Evolutionary conservation across 2,797 vertebrate genomes (phyloP).

Genomic region (Crocidura indochinensis): DNA sequence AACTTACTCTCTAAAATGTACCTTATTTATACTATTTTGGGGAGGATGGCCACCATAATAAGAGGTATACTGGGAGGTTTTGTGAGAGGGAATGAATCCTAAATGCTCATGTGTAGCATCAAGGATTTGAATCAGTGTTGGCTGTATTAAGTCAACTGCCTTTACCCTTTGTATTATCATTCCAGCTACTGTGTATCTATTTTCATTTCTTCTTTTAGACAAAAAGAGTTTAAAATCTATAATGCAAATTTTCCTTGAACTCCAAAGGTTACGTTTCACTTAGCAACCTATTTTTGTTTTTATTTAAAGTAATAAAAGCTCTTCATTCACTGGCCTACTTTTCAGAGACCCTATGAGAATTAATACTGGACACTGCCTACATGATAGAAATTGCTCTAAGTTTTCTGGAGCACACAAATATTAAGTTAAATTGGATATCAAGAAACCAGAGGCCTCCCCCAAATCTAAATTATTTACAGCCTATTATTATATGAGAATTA

Average conservation of each 20-base stretch:
- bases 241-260: neutral
- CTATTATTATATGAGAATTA: constrained; percentile 53
- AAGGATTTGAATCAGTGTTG: too few relatives aligned
- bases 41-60: too few relatives aligned
- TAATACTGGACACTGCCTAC: constrained; percentile 14
- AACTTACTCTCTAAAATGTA: too few relatives aligned
- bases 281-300: neutral
- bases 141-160: too few relatives aligned
- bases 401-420: constrained; percentile 51
- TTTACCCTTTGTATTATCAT: too few relatives aligned
- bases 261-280: constrained; percentile 35
- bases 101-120: too few relatives aligned
- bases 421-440: constrained; percentile 61
- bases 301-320: constrained; percentile 46
- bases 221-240: neutral
- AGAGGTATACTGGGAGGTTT: too few relatives aligned
- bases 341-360: constrained; percentile 33
- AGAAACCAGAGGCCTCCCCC: constrained; percentile 43
- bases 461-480: neutral
- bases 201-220: neutral
- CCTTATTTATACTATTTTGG: too few relatives aligned
- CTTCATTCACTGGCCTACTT: constrained; percentile 58
- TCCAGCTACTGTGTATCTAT: neutral
- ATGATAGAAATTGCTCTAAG: constrained; percentile 71
- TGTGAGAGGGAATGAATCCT: too few relatives aligned